These are phyloP conservation scores for Apotomis betuletana DNA, from an alignment of 2,888 invertebrate genomes.

Conservation along the genomic window DNA sequence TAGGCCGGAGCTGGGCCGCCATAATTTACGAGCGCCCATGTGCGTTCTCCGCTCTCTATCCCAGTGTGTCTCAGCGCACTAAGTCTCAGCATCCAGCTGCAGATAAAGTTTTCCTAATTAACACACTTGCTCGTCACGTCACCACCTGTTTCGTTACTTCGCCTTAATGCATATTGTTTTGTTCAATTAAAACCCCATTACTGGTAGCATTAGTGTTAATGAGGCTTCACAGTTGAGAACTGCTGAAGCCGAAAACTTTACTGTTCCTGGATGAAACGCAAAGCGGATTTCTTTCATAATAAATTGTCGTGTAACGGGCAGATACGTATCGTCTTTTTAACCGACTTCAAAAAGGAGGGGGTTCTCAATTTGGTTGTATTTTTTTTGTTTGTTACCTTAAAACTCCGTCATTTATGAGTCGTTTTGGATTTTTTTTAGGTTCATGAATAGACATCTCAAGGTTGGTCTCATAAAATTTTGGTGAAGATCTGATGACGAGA, in stretches of 20 bases:
- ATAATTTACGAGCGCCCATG: not conserved
- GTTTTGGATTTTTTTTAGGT: too few species aligned
- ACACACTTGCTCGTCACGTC: slow-evolving; percentile 62
- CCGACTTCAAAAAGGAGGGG: too few species aligned
- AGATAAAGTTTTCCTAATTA: slow-evolving; percentile 74
- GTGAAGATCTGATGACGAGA: too few species aligned
- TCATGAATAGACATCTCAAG: too few species aligned
- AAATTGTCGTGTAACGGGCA: too few species aligned
- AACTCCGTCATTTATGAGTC: too few species aligned
- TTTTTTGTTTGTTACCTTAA: too few species aligned
- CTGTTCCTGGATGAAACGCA: not conserved
- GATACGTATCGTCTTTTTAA: too few species aligned
- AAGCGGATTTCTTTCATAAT: not conserved
- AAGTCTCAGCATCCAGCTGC: slow-evolving; percentile 54
- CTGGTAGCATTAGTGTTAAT: slow-evolving; percentile 33
- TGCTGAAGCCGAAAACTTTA: slow-evolving; percentile 1
- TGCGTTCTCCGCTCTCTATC: not conserved
- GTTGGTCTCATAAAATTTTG: too few species aligned
- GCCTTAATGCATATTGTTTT: slow-evolving; percentile 41
- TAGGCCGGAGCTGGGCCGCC: too few species aligned
- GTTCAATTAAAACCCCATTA: slow-evolving; percentile 42
- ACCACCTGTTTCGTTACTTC: slow-evolving; percentile 57
- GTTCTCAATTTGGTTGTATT: too few species aligned
- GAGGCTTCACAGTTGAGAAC: slow-evolving; percentile 16
- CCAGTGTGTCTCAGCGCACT: slow-evolving; percentile 41